These are phyloP conservation scores for Lycocorax pyrrhopterus DNA, from an alignment of 2,113 vertebrate genomes.

Conservation along the genomic window DNA sequence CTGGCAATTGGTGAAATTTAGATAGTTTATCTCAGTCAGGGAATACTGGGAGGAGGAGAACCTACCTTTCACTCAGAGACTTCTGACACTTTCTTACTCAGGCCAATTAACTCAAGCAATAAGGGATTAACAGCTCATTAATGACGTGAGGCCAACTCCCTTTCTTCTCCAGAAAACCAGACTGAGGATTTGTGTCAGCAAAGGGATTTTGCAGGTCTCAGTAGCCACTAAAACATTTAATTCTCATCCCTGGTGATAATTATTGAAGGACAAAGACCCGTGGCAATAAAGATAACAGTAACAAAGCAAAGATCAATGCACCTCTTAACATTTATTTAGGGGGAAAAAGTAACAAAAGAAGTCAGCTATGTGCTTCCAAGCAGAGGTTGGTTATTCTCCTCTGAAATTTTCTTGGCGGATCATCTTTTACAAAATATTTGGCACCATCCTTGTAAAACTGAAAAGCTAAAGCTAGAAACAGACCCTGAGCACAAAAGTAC, in stretches of 20 bases:
- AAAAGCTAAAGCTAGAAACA: conserved; percentile 20
- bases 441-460: not conserved
- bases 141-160: not conserved
- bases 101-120: conserved; percentile 34
- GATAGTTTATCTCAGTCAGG: not conserved
- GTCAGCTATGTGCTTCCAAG: not conserved
- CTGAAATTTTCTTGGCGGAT: not conserved
- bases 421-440: not conserved
- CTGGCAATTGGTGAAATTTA: not conserved
- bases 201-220: not conserved
- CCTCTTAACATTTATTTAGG: not conserved
- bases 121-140: conserved; percentile 42
- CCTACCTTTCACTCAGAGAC: not conserved
- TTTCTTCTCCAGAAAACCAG: not conserved
- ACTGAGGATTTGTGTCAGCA: not conserved
- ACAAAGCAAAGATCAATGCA: not conserved
- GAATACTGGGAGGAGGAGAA: not conserved
- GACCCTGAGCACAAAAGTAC: conserved; percentile 12
- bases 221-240: not conserved
- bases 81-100: not conserved
- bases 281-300: not conserved
- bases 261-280: not conserved
- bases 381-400: not conserved
- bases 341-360: not conserved
- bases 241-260: not conserved